Evolutionary conservation across 92 coral and sea anemone genomes (phyloP).

Genomic region (Zoanthus gigantus): DNA sequence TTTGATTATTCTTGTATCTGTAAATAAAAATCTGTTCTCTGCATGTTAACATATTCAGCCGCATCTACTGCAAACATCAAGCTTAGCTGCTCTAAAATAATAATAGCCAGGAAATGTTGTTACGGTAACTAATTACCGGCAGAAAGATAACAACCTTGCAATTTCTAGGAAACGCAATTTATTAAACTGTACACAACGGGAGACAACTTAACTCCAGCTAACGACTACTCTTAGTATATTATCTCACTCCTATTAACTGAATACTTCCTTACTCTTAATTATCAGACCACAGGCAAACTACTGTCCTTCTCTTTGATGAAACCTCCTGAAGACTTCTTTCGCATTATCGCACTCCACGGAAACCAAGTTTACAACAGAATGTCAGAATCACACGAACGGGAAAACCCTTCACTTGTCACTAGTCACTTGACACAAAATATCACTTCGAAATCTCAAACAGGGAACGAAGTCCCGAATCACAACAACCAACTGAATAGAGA

Average conservation of each 20-base stretch:
- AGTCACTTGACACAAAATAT: not conserved
- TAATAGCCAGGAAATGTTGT: no score
- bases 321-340: constrained; percentile 46
- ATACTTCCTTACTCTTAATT: not conserved
- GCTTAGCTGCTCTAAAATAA: no score
- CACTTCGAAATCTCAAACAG: not conserved
- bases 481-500: not conserved
- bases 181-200: no score
- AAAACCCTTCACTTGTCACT: constrained; percentile 38
- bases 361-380: constrained; percentile 44
- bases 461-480: constrained; percentile 43
- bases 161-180: no score
- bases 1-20: no score
- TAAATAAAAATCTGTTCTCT: no score
- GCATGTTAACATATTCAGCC: no score
- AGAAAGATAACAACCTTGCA: no score
- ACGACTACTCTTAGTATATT: no score
- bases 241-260: constrained; percentile 10
- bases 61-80: no score
- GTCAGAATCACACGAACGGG: constrained; percentile 53
- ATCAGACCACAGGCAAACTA: constrained; percentile 38
- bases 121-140: no score
- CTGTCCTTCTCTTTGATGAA: constrained; percentile 47
- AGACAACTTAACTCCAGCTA: no score
- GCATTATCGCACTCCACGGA: constrained; percentile 52